A percentile compares a stretch with the other conserved stretches of the same genome.
Conservation (phyloP, 1,140 invertebrate genomes). For the Anthonomus grandis region DNA sequence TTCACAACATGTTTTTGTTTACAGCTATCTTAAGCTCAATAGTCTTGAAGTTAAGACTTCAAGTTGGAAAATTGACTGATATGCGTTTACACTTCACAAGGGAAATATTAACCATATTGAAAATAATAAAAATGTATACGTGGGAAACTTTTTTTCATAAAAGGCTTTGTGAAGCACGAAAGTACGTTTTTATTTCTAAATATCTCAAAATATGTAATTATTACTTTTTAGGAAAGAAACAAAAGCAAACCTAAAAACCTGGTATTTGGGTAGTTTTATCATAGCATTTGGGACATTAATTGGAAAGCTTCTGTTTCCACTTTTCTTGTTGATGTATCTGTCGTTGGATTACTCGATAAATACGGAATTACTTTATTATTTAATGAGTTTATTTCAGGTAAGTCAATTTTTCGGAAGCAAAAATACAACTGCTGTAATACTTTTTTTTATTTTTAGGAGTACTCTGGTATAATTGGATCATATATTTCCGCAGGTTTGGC, state of each 20-base stretch:
- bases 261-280: conserved; percentile 28
- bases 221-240: conserved; percentile 32
- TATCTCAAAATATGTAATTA: neutral
- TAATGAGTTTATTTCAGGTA: conserved; percentile 53
- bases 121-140: conserved; percentile 85
- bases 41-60: conserved; percentile 20
- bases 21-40: conserved; percentile 26
- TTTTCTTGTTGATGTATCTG: conserved; percentile 69
- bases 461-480: conserved; percentile 68
- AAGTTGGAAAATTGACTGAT: conserved; percentile 58
- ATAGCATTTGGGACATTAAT: conserved; percentile 53
- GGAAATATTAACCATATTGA: conserved; percentile 77
- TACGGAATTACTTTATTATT: conserved; percentile 72
- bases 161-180: conserved; percentile 51
- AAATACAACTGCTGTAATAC: neutral
- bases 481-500: conserved; percentile 62
- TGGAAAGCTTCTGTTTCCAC: conserved; percentile 55
- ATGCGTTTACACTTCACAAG: conserved; percentile 78
- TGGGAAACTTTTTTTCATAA: conserved; percentile 79
- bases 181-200: conserved; percentile 11
- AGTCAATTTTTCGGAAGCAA: neutral
- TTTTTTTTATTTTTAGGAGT: conserved; percentile 61
- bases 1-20: no score
- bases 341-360: conserved; percentile 62
- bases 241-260: conserved; percentile 25